These are phyloP conservation scores for Actinemys pallida DNA, from an alignment of 2,113 vertebrate genomes.

Conservation along the genomic window DNA sequence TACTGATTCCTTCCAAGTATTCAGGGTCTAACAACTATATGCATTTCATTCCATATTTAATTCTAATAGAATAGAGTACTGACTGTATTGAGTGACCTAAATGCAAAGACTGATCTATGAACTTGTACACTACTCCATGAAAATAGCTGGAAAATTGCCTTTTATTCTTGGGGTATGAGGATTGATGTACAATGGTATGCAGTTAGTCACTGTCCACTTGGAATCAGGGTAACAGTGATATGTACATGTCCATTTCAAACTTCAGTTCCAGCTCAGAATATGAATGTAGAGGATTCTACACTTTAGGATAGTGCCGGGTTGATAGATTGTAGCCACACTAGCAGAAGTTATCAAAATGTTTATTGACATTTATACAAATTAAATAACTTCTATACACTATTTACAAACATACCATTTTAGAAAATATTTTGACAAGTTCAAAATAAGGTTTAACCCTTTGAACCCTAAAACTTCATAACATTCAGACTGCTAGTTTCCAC, in stretches of 20 bases:
- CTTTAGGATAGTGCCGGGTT: not conserved
- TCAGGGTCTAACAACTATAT: not conserved
- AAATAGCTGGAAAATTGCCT: not conserved
- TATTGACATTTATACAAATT: constrained; percentile 64
- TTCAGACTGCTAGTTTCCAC: not conserved
- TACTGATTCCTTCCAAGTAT: not conserved
- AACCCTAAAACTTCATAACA: not conserved
- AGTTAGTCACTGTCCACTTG: not conserved
- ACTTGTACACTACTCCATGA: not conserved
- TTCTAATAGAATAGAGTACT: not conserved
- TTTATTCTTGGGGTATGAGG: too few relatives aligned
- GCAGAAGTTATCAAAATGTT: constrained; percentile 65
- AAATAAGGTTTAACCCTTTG: not conserved
- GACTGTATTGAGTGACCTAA: not conserved
- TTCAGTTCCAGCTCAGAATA: not conserved
- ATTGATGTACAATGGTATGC: not conserved
- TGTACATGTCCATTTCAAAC: not conserved
- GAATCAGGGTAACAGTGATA: not conserved
- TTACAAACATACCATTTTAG: constrained; percentile 43
- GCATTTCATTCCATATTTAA: not conserved
- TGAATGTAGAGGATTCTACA: not conserved
- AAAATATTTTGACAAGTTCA: not conserved
- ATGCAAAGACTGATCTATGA: not conserved
- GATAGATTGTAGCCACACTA: not conserved
- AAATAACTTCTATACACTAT: constrained; percentile 54